A percentile compares a stretch with the other conserved stretches of the same genome.
Conservation (phyloP, 2,888 invertebrate species). For the Sthenelais limicola region DNA sequence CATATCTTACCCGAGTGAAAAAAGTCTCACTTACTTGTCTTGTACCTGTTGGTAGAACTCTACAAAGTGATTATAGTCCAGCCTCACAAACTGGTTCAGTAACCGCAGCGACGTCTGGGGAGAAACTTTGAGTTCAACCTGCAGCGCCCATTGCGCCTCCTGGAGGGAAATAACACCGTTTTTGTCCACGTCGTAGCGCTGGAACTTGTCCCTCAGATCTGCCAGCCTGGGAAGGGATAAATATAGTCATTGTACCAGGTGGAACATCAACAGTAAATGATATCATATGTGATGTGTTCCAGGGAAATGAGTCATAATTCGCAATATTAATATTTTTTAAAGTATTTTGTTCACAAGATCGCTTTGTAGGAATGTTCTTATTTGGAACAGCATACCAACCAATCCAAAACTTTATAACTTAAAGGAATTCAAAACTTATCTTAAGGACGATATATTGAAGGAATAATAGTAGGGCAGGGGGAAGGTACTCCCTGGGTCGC, state of each 20-base stretch:
- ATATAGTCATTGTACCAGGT: background rate
- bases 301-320: too few relatives aligned
- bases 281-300: too few relatives aligned
- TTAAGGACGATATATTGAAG: background rate
- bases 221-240: constrained; percentile 41
- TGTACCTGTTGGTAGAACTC: constrained; percentile 47
- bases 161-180: constrained; percentile 45
- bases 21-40: constrained; percentile 46
- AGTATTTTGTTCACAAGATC: too few relatives aligned
- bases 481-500: too few relatives aligned
- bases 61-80: constrained; percentile 48
- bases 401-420: too few relatives aligned
- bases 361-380: too few relatives aligned
- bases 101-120: constrained; percentile 46
- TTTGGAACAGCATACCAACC: too few relatives aligned
- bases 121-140: constrained; percentile 45
- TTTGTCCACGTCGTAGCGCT: constrained; percentile 47
- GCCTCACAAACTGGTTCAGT: constrained; percentile 47
- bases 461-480: background rate
- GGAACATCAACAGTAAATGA: background rate
- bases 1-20: too few relatives aligned
- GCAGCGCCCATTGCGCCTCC: constrained; percentile 49
- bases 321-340: too few relatives aligned
- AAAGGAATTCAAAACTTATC: background rate
- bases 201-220: constrained; percentile 49